These are phyloP conservation scores for Loriculus beryllinus DNA, from an alignment of 2,797 vertebrate genomes.

Conservation along the genomic window DNA sequence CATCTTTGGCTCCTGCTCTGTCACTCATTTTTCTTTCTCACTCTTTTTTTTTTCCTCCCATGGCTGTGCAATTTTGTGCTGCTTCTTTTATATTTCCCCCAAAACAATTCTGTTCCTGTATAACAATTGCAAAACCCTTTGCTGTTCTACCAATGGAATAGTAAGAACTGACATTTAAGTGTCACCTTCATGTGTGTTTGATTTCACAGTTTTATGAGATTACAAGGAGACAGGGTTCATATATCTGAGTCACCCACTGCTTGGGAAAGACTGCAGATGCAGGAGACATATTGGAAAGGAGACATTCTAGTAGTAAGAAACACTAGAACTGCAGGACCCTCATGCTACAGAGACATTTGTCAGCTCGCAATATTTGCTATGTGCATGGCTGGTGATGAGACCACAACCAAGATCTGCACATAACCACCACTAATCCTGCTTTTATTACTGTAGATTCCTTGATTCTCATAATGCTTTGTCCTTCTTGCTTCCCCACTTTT, in stretches of 20 bases:
- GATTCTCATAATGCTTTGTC: background rate
- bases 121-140: background rate
- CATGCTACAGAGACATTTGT: background rate
- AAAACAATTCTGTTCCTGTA: background rate
- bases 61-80: background rate
- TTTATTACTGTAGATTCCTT: background rate
- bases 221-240: background rate
- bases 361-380: background rate
- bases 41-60: background rate
- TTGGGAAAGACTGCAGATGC: background rate
- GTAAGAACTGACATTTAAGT: background rate
- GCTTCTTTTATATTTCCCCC: background rate
- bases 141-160: background rate
- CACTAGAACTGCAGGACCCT: background rate
- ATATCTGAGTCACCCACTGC: slow-evolving; percentile 42
- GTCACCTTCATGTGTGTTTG: background rate
- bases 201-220: background rate
- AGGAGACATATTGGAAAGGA: slow-evolving; percentile 33
- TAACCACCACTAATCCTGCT: background rate
- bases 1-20: background rate
- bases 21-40: background rate
- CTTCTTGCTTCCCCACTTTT: background rate
- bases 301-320: too few relatives aligned
- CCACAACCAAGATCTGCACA: background rate
- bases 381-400: background rate